Evolutionary conservation across 2,113 vertebrate genomes (phyloP), one percentile per base, ranked within the genome.

Genomic region (Meles meles): DNA sequence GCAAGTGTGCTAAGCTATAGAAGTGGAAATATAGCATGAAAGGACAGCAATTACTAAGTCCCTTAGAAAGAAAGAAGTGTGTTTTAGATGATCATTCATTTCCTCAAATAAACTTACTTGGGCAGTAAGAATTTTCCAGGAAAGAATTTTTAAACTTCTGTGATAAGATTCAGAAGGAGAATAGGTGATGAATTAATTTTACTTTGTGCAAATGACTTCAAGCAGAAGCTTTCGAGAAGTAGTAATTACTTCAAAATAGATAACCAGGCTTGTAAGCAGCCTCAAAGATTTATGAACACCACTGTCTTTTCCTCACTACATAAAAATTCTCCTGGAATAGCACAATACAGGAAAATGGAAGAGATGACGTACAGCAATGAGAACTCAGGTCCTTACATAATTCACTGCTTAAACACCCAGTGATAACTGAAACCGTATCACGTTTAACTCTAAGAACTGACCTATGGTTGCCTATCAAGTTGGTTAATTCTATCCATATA

Each of bases 181-280:
- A 79, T 10, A 93, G 61, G 85, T 82, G 76, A 88, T 49, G 81
- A 96, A 96, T 97, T 96, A 95, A 92, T 97, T 96, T 94, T n/a
- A 90, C 7, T 81, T 52, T 25, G 79, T 63, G 88, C 92, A 96
- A 97, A 96, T 20, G 44, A 55, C 47, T 88, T 87, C 27, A 80
- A 74, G 90, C 27, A 80, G 84, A 82, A 74, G 80, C 92, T 80
- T 84, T 63, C 27, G 31, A 88, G 83, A 94, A 86, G 47, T 39
- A 25, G 47, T 95, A 95, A 96, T 96, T 86, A 96, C 92, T 96
- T 88, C 63, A 96, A 94, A 97, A 90, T 17, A 95, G 92, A 93
- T 74, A 94, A 87, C 39, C 81, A 92, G 14, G 61, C 42, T 47
- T 87, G 39, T 49, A 55, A 83, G 93, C 44, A 80, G 65, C 44